phyloP scores from a whole-genome alignment of 2,888 invertebrate species.

The Plemyria rubiginata region DNA sequence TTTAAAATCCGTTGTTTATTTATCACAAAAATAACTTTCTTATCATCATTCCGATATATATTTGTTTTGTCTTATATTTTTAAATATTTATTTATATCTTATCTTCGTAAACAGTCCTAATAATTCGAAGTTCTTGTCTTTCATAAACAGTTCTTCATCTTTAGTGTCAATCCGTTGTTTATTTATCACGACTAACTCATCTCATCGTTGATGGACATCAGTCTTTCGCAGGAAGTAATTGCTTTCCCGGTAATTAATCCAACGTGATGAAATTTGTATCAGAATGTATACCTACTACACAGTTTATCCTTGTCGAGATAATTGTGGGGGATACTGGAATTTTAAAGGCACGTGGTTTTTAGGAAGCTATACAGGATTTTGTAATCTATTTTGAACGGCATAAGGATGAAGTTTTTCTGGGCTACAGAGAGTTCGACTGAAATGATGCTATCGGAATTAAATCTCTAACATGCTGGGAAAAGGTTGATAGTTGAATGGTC shows the following conservation, averaged over 20 bases:
- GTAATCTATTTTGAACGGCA: neutral
- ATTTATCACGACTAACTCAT: neutral
- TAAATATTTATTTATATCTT: no score
- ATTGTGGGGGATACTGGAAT: conserved; percentile 10
- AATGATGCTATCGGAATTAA: conserved; percentile 2
- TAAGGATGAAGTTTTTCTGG: conserved; percentile 6
- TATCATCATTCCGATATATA: no score
- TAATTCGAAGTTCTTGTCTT: no score
- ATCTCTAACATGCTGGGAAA: neutral
- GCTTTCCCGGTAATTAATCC: conserved; percentile 10
- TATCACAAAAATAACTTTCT: no score
- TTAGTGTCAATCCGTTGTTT: neutral
- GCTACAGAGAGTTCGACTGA: neutral
- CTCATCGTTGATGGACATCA: neutral
- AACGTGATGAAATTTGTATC: conserved; percentile 11
- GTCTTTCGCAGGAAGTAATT: conserved; percentile 3
- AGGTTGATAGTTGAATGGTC: conserved; percentile 2
- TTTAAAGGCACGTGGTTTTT: conserved; percentile 12
- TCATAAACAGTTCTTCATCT: neutral
- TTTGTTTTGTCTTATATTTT: no score
- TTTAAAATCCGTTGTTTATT: no score
- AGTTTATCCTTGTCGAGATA: conserved; percentile 17
- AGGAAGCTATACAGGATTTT: neutral
- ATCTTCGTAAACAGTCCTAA: no score
- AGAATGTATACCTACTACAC: conserved; percentile 18